A percentile compares a stretch with the other conserved stretches of the same genome.
These are phyloP conservation scores for Cosmia trapezina DNA, from an alignment of 2,888 invertebrate genomes.

Conservation along the genomic window DNA sequence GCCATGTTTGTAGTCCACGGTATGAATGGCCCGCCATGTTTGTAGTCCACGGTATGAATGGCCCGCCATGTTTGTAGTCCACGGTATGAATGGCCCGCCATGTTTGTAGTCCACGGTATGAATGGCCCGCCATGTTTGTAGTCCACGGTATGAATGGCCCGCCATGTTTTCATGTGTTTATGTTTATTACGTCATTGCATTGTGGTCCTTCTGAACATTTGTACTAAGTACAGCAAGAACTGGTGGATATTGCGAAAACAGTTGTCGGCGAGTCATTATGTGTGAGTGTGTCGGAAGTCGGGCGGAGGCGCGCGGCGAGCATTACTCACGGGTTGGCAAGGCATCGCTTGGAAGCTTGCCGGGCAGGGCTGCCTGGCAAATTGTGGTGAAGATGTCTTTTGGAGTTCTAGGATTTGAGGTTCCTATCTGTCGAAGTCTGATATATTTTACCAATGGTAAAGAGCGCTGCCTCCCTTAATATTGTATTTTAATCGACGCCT, in stretches of 20 bases:
- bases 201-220: conserved; percentile 33
- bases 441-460: neutral
- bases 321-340: conserved; percentile 59
- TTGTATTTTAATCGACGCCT: neutral
- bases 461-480: neutral
- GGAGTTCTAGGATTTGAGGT: neutral
- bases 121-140: no score
- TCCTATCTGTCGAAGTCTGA: neutral
- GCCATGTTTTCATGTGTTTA: neutral
- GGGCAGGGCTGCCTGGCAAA: conserved; percentile 43
- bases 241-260: conserved; percentile 58
- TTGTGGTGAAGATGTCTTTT: neutral
- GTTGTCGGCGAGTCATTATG: conserved; percentile 60
- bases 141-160: neutral
- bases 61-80: no score
- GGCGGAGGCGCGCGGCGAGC: conserved; percentile 48
- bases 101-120: neutral
- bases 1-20: no score
- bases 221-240: conserved; percentile 3
- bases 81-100: neutral
- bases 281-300: conserved; percentile 63
- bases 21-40: neutral
- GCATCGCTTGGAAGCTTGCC: conserved; percentile 54
- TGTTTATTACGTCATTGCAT: neutral
- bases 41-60: neutral